These are phyloP conservation scores for Proterorhinus semilunaris DNA, from an alignment of 2,113 vertebrate genomes.

Conservation along the genomic window DNA sequence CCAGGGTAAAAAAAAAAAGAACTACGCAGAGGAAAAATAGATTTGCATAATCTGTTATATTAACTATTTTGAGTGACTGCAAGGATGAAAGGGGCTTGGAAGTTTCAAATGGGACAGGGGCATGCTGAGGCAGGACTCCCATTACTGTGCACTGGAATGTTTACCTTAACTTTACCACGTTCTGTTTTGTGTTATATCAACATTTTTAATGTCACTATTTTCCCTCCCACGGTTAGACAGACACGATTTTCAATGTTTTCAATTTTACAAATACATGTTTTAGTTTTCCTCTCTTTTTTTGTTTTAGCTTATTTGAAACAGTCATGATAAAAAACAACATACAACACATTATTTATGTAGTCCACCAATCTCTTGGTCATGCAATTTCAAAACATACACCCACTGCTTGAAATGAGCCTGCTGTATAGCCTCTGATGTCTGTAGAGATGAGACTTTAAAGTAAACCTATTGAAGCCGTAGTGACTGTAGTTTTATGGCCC, in stretches of 20 bases:
- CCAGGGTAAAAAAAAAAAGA: too few species aligned
- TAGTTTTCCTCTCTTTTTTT: too few species aligned
- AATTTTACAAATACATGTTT: too few species aligned
- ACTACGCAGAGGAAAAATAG: too few species aligned
- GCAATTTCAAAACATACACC: neutral
- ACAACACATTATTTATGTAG: neutral
- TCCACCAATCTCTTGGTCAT: neutral
- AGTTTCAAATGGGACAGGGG: conserved; percentile 2
- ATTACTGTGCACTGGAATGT: conserved; percentile 41
- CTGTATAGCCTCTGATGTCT: conserved; percentile 7
- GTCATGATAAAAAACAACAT: neutral
- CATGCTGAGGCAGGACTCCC: conserved; percentile 40
- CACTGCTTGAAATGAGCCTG: neutral
- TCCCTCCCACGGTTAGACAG: neutral
- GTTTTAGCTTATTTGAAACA: neutral
- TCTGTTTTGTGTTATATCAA: neutral
- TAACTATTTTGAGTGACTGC: conserved; percentile 5
- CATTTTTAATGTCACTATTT: neutral
- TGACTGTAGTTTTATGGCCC: conserved; percentile 42
- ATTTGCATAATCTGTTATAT: neutral
- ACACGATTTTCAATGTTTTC: too few species aligned
- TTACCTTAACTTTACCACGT: conserved; percentile 20
- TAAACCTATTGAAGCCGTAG: conserved; percentile 30
- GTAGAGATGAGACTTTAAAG: neutral
- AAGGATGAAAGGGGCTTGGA: conserved; percentile 16